Evolutionary conservation across 2,113 vertebrate genomes (phyloP), one percentile per base, ranked within the genome.

Genomic region (Dryoscopus gambensis): DNA sequence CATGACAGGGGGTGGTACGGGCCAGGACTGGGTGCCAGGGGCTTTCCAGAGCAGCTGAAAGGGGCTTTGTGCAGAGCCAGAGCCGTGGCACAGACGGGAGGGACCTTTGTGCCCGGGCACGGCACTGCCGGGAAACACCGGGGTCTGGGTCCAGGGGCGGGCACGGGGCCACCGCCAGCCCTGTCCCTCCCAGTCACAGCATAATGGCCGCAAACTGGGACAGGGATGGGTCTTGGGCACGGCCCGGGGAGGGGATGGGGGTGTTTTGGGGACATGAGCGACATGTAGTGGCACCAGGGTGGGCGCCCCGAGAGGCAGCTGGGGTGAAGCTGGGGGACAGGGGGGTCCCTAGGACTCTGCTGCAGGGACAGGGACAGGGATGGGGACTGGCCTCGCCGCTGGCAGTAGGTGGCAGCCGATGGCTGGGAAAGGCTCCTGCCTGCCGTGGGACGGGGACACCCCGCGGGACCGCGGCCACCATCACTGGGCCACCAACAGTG

Each of bases 321-420:
- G 39, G 25, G 46, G 15, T 0, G 11, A 21, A 59, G 22, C 22
- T 1, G 25, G 23, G 56, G 11, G 12, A 8, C 3, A 6, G 14
- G 7, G 7, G 6, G 3, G 6, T 4, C 33, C 9, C 46, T 30
- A 64, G 53, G 49, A n/a, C 15, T 22, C 39, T 5, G 10, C 23
- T 23, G 44, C 2, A 2, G 87, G 50, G 55, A n/a, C 18, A 33
- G 35, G 19, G 49, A 71, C 27, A 10, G 69, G 80, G 35, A 30
- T 2, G 12, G 46, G 63, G 16, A 49, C 30, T 4, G 49, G 50
- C 31, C 76, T 6, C 42, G 3, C 18, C 22, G 65, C 50, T 35
- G 63, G 64, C 96, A 84, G 87, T 30, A 76, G 87, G 8, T 50
- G 92, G 95, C 94, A 95, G 90, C 76, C 76, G 53, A 60, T 55